Base-by-base conservation (phyloP, 2,113 vertebrate genomes). In the Cololabis saira region DNA sequence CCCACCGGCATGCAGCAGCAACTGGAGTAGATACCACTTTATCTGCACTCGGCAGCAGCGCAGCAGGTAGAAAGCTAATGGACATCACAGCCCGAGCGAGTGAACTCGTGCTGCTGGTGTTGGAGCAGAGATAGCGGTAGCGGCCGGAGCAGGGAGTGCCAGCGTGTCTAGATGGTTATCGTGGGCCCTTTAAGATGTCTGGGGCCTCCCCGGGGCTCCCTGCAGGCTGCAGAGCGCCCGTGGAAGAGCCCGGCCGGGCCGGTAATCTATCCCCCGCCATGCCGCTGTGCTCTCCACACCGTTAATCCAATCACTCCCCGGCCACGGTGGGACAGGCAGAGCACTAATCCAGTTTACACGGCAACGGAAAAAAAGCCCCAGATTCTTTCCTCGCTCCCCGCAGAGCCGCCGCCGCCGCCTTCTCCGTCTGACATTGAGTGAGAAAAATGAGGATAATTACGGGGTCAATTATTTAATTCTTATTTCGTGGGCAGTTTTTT, bases 361-460 rank as follows among this genome's bases (percentile, higher is more conserved):
- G 87, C 86, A 88, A 87, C 81, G 86, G 81, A 83, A 49, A 49
- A 85, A 82, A 78, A 72, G 60, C 60, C 82, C 69, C 70, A 78
- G 64, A 79, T 80, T 89, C 82, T 83, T 91, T 86, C 74, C 76
- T 76, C 80, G 76, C 73, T 83, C 79, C 78, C 80, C 53, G 42
- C 76, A 62, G 75, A 78, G 67, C 73, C n/a, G n/a, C n/a, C n/a
- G 59, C 55, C 64, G 74, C 78, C 80, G 71, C 78, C 79, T 61
- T 78, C 82, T 69, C 78, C 16, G 55, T 73, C 80, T 87, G 87
- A 86, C 87, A 78, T 86, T 78, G 86, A 89, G 82, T 71, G 74
- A 85, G 80, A 89, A 89, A 92, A 91, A 93, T 91, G 87, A 79
- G 90, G 78, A 80, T 90, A 93, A 94, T 94, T 93, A 93, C 74